Percentiles rank a stretch among this genome's conserved stretches.
These are phyloP conservation scores for Caracal caracal DNA, from an alignment of 2,113 vertebrate species.

Conservation along the genomic window DNA sequence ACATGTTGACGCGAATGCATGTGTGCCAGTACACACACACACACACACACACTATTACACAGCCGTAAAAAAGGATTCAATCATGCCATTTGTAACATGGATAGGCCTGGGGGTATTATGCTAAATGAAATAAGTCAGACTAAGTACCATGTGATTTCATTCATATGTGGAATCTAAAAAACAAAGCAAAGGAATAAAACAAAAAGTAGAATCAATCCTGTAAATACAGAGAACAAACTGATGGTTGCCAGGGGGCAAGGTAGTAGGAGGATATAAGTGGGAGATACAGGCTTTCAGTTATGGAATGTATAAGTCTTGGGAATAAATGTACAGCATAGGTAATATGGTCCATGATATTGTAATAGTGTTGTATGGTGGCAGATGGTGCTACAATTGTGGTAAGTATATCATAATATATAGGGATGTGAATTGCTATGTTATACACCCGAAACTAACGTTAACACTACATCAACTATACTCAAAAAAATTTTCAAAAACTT, in stretches of 20 bases:
- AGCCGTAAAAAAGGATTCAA: background rate
- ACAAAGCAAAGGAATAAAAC: background rate
- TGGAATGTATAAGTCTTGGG: background rate
- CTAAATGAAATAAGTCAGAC: background rate
- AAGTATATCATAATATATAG: background rate
- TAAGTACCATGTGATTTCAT: background rate
- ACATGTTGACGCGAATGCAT: too few species aligned
- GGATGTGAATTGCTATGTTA: background rate
- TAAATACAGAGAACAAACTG: background rate
- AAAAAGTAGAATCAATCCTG: background rate
- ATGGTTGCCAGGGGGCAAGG: background rate
- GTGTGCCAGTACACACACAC: background rate
- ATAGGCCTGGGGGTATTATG: background rate
- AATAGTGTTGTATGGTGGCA: background rate
- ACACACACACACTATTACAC: background rate
- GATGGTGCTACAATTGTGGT: background rate
- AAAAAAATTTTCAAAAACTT: background rate
- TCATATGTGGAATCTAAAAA: background rate
- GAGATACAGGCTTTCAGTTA: background rate
- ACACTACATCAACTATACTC: background rate
- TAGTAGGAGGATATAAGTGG: background rate
- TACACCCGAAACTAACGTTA: background rate
- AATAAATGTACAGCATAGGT: background rate
- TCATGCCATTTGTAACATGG: background rate
- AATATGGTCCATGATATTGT: background rate